Base-by-base conservation (phyloP, 2,797 vertebrate species). In the Ambastaia sidthimunki region DNA sequence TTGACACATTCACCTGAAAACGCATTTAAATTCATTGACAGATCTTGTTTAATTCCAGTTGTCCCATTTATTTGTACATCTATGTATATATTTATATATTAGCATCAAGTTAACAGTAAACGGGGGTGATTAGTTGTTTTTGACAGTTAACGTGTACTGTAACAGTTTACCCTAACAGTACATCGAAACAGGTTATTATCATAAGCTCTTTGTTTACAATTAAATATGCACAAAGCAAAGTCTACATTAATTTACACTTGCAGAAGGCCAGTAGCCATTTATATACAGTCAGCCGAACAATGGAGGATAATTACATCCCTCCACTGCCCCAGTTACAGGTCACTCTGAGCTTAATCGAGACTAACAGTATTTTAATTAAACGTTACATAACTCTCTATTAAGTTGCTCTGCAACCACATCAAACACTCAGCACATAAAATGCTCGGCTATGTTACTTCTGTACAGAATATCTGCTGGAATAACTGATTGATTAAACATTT, bases 381-480 rank as follows among this genome's bases (percentile, higher is more conserved):
- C 87, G 93, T 90, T 92, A 92, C 84, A 73, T 54, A 88, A 89
- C 88, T 89, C 92, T 89, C 92, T 94, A 85, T 79, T 90, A 93
- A 94, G 95, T 95, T 96, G 96, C 95, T 95, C 94, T 96, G 96
- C 96, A 96, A 96, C 95, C 89, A 93, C 94, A 92, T 83, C 82
- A 90, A 92, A 89, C 92, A 91, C 92, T 89, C 89, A 90, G 91
- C 88, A 93, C 88, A 88, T 82, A 86, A 76, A 88, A 87, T 74
- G 70, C 81, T 84, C 87, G 73, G 87, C 81, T 78, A 80, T 67
- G 67, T 78, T 87, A 85, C 85, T 89, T 71, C 80, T n/a, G n/a
- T n/a, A n/a, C n/a, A n/a, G n/a, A n/a, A n/a, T n/a, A n/a, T n/a
- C n/a, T n/a, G n/a, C n/a, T 86, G 47, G 84, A 71, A 84, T 86